These are phyloP conservation scores for Octomys mimax DNA, from an alignment of 2,797 vertebrate species.

Conservation along the genomic window DNA sequence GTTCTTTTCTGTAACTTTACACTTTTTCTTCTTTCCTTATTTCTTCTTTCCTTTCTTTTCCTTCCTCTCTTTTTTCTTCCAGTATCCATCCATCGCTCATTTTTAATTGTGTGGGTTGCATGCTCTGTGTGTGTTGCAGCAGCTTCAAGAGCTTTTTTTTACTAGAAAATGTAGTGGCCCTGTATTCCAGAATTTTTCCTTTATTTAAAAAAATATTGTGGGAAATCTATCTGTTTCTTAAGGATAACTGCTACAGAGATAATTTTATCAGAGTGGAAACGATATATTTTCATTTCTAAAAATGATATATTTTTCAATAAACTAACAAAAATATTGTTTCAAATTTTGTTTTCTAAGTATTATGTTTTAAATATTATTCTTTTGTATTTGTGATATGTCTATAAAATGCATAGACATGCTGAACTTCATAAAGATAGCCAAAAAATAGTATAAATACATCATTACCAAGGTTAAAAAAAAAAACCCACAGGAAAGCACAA, in stretches of 20 bases:
- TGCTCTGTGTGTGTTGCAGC: constrained; percentile 87
- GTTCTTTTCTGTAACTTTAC: constrained; percentile 87
- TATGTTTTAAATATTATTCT: constrained; percentile 41
- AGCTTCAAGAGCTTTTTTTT: constrained; percentile 78
- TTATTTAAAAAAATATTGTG: constrained; percentile 76
- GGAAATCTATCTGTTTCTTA: constrained; percentile 82
- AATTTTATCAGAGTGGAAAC: constrained; percentile 75
- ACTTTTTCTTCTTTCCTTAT: constrained; percentile 85
- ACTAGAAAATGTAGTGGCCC: constrained; percentile 79
- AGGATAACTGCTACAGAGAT: constrained; percentile 80
- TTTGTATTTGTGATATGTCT: constrained; percentile 73
- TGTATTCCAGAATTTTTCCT: constrained; percentile 70
- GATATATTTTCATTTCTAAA: constrained; percentile 82
- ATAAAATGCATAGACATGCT: constrained; percentile 19
- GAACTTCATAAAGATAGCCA: not conserved
- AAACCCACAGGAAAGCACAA: constrained; percentile 76
- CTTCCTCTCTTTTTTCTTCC: constrained; percentile 82
- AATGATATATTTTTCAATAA: constrained; percentile 79
- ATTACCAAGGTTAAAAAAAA: constrained; percentile 72
- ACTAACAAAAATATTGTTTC: constrained; percentile 71
- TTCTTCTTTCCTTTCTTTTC: constrained; percentile 84
- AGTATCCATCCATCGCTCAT: constrained; percentile 87
- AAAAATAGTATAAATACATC: not conserved
- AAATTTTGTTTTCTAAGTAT: not conserved
- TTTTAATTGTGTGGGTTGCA: constrained; percentile 89